These are phyloP conservation scores for Microctonus hyperodae DNA, from an alignment of 2,888 invertebrate species.

Conservation along the genomic window DNA sequence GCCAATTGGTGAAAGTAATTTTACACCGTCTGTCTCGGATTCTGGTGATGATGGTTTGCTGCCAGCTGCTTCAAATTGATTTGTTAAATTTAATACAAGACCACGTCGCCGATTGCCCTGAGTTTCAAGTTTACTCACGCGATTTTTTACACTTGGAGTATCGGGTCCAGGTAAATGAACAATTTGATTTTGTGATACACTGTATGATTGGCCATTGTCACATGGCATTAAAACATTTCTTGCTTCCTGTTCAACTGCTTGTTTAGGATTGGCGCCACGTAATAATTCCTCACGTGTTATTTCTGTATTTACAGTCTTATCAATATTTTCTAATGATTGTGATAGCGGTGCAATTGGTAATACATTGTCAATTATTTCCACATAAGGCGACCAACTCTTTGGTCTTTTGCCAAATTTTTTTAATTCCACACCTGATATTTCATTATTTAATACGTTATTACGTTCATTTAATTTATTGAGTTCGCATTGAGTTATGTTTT, in stretches of 20 bases:
- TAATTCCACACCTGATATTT: constrained; percentile 50
- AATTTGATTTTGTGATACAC: constrained; percentile 90
- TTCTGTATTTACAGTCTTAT: constrained; percentile 55
- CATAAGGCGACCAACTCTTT: constrained; percentile 79
- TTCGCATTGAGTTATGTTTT: constrained; percentile 48
- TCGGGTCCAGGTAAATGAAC: constrained; percentile 78
- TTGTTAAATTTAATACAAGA: constrained; percentile 67
- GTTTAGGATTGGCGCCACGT: constrained; percentile 58
- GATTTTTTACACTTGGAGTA: constrained; percentile 66
- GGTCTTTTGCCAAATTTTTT: constrained; percentile 65
- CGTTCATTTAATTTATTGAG: constrained; percentile 23
- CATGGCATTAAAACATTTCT: constrained; percentile 85
- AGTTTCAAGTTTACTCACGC: constrained; percentile 77
- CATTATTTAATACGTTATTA: not conserved
- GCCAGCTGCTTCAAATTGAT: constrained; percentile 66
- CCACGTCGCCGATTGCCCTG: constrained; percentile 63
- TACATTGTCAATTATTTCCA: constrained; percentile 69
- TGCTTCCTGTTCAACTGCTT: constrained; percentile 67
- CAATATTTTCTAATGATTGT: constrained; percentile 74
- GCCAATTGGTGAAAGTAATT: constrained; percentile 36
- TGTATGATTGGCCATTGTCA: constrained; percentile 85
- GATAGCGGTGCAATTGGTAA: constrained; percentile 69
- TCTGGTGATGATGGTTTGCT: constrained; percentile 61
- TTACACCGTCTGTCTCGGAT: constrained; percentile 43
- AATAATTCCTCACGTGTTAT: constrained; percentile 59